A percentile compares a stretch with the other conserved stretches of the same genome.
Conservation (phyloP, 2,888 invertebrate genomes). For the Caenorhabditis becei region DNA sequence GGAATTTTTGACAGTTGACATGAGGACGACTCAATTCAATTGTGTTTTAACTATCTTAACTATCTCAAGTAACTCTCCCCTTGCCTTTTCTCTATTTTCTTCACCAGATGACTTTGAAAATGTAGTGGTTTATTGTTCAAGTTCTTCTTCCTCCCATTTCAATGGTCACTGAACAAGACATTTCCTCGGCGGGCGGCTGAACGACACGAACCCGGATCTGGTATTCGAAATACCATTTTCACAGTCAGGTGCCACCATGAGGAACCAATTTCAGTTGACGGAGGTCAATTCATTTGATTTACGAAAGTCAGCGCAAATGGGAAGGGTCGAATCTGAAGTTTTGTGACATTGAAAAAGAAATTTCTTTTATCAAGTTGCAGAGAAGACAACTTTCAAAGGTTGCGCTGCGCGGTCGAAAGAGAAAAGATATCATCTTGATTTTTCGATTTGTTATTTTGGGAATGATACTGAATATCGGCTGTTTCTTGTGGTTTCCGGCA, state of each 20-base stretch:
- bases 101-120: neutral
- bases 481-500: constrained; percentile 22
- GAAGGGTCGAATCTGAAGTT: constrained; percentile 9
- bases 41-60: constrained; percentile 11
- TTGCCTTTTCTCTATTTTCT: neutral
- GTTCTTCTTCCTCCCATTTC: constrained; percentile 4
- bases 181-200: neutral
- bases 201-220: constrained; percentile 25
- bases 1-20: neutral
- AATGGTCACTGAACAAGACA: constrained; percentile 12
- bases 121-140: constrained; percentile 18
- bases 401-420: constrained; percentile 8
- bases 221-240: neutral
- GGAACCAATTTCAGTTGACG: constrained; percentile 1
- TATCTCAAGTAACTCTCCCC: too few relatives aligned
- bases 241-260: constrained; percentile 17
- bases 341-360: constrained; percentile 47
- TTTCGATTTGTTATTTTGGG: constrained; percentile 4
- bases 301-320: too few relatives aligned
- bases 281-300: constrained; percentile 10
- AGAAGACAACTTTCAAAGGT: constrained; percentile 42
- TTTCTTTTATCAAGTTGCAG: constrained; percentile 49
- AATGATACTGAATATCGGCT: neutral
- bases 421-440: constrained; percentile 31
- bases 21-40: neutral